phyloP scores from a whole-genome alignment of 92 coral and sea anemone species.

The Porites cylindrica region DNA sequence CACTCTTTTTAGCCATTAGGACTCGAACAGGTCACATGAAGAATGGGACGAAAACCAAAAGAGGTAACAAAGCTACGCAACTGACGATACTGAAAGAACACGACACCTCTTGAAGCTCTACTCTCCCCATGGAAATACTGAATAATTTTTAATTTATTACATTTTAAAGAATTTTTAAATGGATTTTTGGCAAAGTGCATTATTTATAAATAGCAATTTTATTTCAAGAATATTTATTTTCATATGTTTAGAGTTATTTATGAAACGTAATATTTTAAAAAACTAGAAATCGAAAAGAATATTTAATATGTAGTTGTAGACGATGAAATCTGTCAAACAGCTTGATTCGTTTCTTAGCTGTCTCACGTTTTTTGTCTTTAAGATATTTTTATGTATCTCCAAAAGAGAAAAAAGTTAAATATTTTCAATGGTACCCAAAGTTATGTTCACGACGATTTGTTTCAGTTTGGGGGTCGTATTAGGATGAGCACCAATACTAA shows the following conservation, averaged over 20 bases:
- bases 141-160: slow-evolving; percentile 20
- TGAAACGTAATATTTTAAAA: slow-evolving; percentile 1
- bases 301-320: slow-evolving; percentile 1
- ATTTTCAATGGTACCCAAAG: not conserved
- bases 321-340: slow-evolving; percentile 36
- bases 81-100: slow-evolving; percentile 17
- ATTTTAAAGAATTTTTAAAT: not conserved
- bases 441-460: no score
- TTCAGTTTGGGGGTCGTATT: no score
- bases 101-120: not conserved
- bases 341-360: not conserved
- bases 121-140: not conserved
- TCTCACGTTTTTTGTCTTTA: not conserved
- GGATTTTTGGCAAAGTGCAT: not conserved
- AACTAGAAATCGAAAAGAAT: slow-evolving; percentile 16
- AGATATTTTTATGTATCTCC: not conserved
- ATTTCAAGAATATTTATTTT: slow-evolving; percentile 12
- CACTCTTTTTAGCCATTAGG: slow-evolving; percentile 30
- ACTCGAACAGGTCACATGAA: slow-evolving; percentile 39
- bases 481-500: no score
- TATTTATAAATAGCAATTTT: slow-evolving; percentile 5
- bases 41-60: slow-evolving; percentile 33
- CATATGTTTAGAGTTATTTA: not conserved
- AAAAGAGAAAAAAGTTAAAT: not conserved
- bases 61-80: slow-evolving; percentile 21